A percentile compares a stretch with the other conserved stretches of the same genome.
Evolutionary conservation across 2,888 invertebrate species (phyloP).

Genomic region (Cancer borealis): DNA sequence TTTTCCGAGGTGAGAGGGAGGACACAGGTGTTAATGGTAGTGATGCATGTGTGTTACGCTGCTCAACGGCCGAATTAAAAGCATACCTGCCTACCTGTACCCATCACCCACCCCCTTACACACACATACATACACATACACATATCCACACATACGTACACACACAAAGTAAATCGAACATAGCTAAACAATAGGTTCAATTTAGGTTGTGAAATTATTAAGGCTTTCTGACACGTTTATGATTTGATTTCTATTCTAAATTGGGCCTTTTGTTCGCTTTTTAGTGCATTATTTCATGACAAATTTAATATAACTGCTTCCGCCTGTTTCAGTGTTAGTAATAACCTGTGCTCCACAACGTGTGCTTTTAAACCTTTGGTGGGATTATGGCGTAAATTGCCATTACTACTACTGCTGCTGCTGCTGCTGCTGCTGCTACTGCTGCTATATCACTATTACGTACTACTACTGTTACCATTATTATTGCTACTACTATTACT

Average conservation of each 20-base stretch:
- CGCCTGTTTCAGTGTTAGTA: background rate
- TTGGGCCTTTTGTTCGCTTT: background rate
- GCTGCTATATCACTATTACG: background rate
- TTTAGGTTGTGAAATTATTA: background rate
- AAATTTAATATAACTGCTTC: conserved; percentile 9
- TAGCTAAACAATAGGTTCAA: background rate
- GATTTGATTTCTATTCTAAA: conserved; percentile 5
- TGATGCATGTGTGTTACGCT: background rate
- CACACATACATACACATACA: conserved; percentile 34
- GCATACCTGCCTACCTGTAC: background rate
- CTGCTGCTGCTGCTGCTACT: background rate
- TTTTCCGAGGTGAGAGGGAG: background rate
- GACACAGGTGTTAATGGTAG: background rate
- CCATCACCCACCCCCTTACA: background rate
- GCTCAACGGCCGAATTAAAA: background rate
- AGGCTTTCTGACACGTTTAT: background rate
- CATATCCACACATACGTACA: background rate
- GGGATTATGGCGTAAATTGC: conserved; percentile 12
- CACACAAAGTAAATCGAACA: background rate
- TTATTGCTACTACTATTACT: background rate
- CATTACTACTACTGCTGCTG: background rate
- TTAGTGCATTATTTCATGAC: background rate
- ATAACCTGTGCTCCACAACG: background rate
- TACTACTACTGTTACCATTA: background rate
- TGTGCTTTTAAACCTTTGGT: conserved; percentile 12